Conservation (phyloP, 2,113 vertebrate species). For the Ivindomyrus marchei region DNA sequence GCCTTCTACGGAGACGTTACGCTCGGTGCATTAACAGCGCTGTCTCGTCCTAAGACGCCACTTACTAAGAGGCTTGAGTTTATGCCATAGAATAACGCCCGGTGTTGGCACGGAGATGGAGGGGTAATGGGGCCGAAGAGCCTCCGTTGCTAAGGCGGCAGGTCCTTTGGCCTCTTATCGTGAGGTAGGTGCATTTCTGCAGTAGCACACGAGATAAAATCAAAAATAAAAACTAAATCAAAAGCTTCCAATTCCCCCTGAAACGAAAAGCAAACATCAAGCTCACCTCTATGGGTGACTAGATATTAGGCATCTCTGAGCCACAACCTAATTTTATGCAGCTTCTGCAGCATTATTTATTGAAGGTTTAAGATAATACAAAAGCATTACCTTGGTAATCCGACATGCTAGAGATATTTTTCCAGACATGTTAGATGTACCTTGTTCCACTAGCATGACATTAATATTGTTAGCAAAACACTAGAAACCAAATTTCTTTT, state of each 20-base stretch:
- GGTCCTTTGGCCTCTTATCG: background rate
- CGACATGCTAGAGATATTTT: background rate
- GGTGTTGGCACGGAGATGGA: background rate
- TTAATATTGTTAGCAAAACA: background rate
- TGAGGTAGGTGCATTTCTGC: background rate
- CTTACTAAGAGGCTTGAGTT: constrained; percentile 4
- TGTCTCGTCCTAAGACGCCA: background rate
- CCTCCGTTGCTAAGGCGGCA: background rate
- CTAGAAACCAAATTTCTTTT: background rate
- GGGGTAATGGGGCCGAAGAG: background rate
- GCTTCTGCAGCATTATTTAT: background rate
- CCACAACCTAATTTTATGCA: background rate
- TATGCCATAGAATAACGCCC: background rate
- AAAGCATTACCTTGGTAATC: background rate
- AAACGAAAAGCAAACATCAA: background rate
- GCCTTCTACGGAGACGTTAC: background rate
- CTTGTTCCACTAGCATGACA: background rate
- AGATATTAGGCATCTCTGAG: background rate
- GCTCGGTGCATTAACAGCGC: background rate
- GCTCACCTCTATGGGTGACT: background rate
- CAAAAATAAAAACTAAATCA: background rate
- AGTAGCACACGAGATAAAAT: background rate
- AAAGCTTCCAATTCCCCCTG: background rate
- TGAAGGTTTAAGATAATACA: background rate
- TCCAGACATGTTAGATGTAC: background rate